Percentiles rank a stretch among this genome's conserved stretches.
Evolutionary conservation across 1,140 invertebrate species (phyloP).

Genomic region (Zaprionus ghesquierei): DNA sequence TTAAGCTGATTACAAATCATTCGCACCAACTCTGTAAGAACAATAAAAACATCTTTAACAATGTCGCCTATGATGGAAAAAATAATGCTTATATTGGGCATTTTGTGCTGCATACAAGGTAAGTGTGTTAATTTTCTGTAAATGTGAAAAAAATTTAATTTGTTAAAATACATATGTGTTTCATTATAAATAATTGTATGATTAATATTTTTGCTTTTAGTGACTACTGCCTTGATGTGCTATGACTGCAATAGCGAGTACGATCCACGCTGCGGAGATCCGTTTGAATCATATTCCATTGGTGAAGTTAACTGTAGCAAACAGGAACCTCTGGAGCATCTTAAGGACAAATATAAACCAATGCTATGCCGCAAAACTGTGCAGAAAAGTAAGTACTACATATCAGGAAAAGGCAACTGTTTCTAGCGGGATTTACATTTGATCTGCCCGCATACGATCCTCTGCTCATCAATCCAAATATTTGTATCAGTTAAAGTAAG

Average conservation of each 20-base stretch:
- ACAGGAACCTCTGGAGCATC: conserved; percentile 87
- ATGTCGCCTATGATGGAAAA: conserved; percentile 79
- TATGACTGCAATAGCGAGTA: conserved; percentile 94
- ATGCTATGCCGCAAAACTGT: conserved; percentile 90
- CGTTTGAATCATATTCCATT: conserved; percentile 91
- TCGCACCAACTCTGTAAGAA: background rate
- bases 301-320: conserved; percentile 92
- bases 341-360: conserved; percentile 85
- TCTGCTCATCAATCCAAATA: no score
- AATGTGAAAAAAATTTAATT: conserved; percentile 35
- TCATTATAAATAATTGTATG: background rate
- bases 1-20: background rate
- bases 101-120: conserved; percentile 79
- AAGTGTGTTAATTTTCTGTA: conserved; percentile 44
- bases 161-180: background rate
- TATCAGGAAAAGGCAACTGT: no score
- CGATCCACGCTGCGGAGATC: conserved; percentile 92
- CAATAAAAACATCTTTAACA: conserved; percentile 29
- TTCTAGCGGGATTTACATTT: no score
- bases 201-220: conserved; percentile 70
- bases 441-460: no score
- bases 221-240: conserved; percentile 84
- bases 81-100: conserved; percentile 65
- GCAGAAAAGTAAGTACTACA: conserved; percentile 85
- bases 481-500: no score